Conservation (phyloP, 2,113 vertebrate genomes). For the Pseudopipra pipra region DNA sequence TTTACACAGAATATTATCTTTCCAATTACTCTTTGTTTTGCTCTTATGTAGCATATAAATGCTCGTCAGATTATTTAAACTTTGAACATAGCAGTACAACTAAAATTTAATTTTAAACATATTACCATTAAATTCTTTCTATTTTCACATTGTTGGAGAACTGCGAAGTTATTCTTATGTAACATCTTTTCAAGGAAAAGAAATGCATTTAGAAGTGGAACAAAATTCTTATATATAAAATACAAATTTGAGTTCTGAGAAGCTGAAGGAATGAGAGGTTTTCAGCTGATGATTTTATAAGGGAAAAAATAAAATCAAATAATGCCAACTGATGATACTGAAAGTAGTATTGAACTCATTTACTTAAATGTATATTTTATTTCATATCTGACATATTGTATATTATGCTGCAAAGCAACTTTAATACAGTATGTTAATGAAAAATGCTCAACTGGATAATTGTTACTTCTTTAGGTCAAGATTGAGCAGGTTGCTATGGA, state of each 20-base stretch:
- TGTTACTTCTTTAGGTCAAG: slow-evolving; percentile 79
- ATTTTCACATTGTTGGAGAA: background rate
- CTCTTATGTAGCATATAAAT: background rate
- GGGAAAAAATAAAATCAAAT: no score
- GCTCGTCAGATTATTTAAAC: background rate
- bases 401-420: background rate
- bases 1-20: background rate
- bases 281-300: no score
- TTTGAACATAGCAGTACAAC: background rate
- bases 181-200: background rate
- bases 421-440: background rate
- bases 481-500: slow-evolving; percentile 91
- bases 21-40: background rate
- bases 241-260: background rate
- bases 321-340: background rate
- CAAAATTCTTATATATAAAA: background rate
- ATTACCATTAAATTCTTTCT: background rate
- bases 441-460: background rate
- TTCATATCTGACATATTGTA: background rate
- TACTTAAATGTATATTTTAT: background rate
- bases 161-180: background rate
- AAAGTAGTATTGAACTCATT: background rate
- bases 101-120: background rate
- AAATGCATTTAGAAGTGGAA: background rate
- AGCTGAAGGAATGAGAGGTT: background rate